phyloP scores from a whole-genome alignment of 2,888 invertebrate genomes.

The Thereva unica region DNA sequence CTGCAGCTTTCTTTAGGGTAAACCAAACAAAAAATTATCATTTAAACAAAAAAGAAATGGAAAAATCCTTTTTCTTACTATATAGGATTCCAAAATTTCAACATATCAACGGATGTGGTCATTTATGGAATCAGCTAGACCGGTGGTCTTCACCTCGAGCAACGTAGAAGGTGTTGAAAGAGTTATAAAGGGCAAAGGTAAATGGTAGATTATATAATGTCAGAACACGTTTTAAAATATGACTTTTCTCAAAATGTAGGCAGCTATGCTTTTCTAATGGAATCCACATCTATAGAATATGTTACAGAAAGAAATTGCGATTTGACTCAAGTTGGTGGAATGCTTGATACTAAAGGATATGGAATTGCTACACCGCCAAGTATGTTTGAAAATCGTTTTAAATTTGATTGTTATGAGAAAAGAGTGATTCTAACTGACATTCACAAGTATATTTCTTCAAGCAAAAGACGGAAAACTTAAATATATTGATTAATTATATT shows the following conservation, averaged over 20 bases:
- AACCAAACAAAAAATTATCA: conserved; percentile 9
- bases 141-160: conserved; percentile 81
- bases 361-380: conserved; percentile 94
- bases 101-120: conserved; percentile 96
- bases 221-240: background rate
- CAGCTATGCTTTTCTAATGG: conserved; percentile 95
- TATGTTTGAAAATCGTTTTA: conserved; percentile 58
- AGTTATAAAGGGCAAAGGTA: conserved; percentile 79
- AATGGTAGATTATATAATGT: background rate
- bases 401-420: too few species aligned
- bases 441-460: too few species aligned
- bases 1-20: conserved; percentile 92
- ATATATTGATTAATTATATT: too few species aligned
- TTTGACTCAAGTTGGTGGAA: conserved; percentile 86
- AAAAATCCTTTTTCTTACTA: background rate
- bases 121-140: conserved; percentile 87
- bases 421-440: too few species aligned
- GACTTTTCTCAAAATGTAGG: conserved; percentile 45
- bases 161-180: conserved; percentile 90
- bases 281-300: conserved; percentile 96
- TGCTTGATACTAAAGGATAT: conserved; percentile 93
- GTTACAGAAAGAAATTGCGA: conserved; percentile 88
- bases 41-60: background rate
- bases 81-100: conserved; percentile 87
- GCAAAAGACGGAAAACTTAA: too few species aligned